Base-by-base conservation (phyloP, 1,140 invertebrate genomes). In the Aphis craccivora region DNA sequence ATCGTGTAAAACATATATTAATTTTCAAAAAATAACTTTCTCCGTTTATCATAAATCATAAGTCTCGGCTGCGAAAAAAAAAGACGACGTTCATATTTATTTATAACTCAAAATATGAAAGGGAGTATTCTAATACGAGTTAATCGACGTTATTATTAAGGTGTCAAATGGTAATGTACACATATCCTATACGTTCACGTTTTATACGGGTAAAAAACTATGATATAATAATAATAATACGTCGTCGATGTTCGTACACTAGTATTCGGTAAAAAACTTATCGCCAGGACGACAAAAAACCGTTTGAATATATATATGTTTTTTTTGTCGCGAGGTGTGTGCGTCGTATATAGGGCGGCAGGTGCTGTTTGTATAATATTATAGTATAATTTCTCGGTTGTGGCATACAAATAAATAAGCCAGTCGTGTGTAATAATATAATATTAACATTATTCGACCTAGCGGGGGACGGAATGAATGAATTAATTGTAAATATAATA, bases 11-110 rank as follows among this genome's bases (percentile, higher is more conserved):
- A 76, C 60, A 76, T n/a, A 76, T n/a, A 88, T 51, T 37, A 53
- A 89, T 89, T 55, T 55, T 35, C 35, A 55, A 89, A 53, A 55
- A 89, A 55, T 55, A 89, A 89, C 88, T 89, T 89, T 89, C 88
- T 55, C 88, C 88, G 1, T 40, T 23, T 35, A 55, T 40, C 48
- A 25, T 87, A 86, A 45, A n/a, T 48, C 43, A n/a, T 89, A 53
- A 35, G 22, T 35, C 20, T 89, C 51, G 7, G 35, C 48, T 20
- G 23, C 23, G 14, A 86, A 30, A 53, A 48, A 88, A 51, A 89
- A 51, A 89, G 22, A 89, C 35, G 8, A 51, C 86, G 43, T 51
- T n/a, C 30, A n/a, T 87, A 87, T 87, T 84, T 84, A 84, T 84
- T 84, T 84, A 43, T 84, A 11, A 87, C 30, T 45, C 14, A n/a